A percentile compares a stretch with the other conserved stretches of the same genome.
Evolutionary conservation across 2,888 invertebrate species (phyloP).

Genomic region (Pachycephus smyrnensis): DNA sequence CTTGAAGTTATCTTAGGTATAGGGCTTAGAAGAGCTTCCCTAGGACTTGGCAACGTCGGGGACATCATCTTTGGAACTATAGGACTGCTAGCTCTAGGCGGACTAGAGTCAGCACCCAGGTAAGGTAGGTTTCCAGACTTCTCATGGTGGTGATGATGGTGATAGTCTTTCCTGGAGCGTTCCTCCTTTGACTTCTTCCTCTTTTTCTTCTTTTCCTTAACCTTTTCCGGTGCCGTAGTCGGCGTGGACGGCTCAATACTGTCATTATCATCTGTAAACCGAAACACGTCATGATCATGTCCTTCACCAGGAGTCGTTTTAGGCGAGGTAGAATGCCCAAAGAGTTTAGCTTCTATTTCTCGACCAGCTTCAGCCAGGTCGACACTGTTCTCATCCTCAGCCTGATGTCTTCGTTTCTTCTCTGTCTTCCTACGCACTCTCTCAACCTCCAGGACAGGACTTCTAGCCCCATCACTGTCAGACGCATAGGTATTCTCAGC

Average conservation of each 20-base stretch:
- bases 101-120: conserved; percentile 71
- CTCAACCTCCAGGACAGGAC: conserved; percentile 65
- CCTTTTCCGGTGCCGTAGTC: conserved; percentile 66
- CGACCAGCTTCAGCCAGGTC: conserved; percentile 86
- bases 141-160: conserved; percentile 74
- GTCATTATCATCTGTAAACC: conserved; percentile 74
- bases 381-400: conserved; percentile 82
- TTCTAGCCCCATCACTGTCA: conserved; percentile 68
- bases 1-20: conserved; percentile 71
- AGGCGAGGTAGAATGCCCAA: conserved; percentile 73
- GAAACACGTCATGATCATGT: conserved; percentile 70
- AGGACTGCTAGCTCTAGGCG: conserved; percentile 68
- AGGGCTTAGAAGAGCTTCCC: conserved; percentile 67
- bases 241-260: conserved; percentile 68
- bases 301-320: conserved; percentile 70
- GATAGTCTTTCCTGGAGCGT: conserved; percentile 76
- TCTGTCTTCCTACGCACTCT: conserved; percentile 57
- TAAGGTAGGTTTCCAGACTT: conserved; percentile 50
- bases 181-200: conserved; percentile 87
- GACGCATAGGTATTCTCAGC: conserved; percentile 67
- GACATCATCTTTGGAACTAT: conserved; percentile 55
- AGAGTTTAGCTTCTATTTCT: conserved; percentile 83
- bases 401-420: conserved; percentile 62
- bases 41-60: conserved; percentile 51
- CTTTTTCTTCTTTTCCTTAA: conserved; percentile 86